phyloP scores from a whole-genome alignment of 2,797 vertebrate genomes.

The Gallinago nigripennis region DNA sequence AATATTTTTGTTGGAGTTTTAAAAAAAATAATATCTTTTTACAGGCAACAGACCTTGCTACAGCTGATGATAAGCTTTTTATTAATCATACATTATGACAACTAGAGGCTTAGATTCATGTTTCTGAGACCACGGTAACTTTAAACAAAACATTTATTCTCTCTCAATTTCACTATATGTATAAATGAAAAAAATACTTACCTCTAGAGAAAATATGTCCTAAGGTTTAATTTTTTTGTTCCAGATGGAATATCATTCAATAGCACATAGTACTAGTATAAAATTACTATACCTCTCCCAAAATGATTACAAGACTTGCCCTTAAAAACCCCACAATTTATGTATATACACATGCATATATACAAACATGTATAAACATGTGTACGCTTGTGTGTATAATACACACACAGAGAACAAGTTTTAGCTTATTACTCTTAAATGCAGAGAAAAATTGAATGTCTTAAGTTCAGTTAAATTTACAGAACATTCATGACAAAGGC shows the following conservation, averaged over 20 bases:
- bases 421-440: not conserved
- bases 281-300: not conserved
- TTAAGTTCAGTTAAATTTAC: not conserved
- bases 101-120: not conserved
- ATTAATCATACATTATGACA: not conserved
- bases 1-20: not conserved
- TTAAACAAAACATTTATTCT: not conserved
- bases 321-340: not conserved
- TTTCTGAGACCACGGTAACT: not conserved
- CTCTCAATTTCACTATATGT: not conserved
- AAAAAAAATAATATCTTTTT: not conserved
- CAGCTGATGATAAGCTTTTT: not conserved
- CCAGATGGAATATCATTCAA: not conserved
- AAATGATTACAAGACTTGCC: not conserved
- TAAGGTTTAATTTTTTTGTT: not conserved
- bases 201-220: not conserved
- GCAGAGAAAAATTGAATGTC: not conserved
- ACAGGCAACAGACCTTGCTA: not conserved
- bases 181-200: not conserved
- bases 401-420: not conserved
- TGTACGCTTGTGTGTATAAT: not conserved
- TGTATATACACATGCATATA: accelerated
- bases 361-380: not conserved
- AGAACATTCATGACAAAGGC: not conserved
- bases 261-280: not conserved